Conservation (phyloP, 2,888 invertebrate genomes). For the Nemoura dubitans region DNA sequence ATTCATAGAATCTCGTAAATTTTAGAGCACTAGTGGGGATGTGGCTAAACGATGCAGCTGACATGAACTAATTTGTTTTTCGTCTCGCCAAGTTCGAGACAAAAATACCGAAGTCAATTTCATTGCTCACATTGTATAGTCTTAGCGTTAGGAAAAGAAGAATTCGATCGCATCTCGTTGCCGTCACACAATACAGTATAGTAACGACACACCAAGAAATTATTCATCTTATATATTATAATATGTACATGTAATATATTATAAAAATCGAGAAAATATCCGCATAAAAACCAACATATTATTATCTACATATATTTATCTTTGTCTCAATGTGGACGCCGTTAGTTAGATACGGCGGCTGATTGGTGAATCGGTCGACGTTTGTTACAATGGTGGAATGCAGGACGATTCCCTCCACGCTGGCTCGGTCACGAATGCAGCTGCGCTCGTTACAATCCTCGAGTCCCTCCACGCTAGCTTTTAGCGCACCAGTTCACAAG, state of each 20-base stretch:
- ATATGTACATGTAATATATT: not conserved
- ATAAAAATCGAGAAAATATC: not conserved
- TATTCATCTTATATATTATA: not conserved
- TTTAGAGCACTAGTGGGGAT: not conserved
- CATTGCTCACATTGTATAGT: conserved; percentile 47
- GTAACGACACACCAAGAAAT: conserved; percentile 29
- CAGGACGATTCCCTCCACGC: not conserved
- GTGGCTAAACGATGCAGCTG: not conserved
- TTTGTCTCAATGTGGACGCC: conserved; percentile 22
- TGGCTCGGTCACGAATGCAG: not conserved
- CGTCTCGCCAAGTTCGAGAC: conserved; percentile 29
- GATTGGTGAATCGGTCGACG: not conserved
- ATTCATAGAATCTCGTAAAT: not conserved
- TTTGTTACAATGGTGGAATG: not conserved
- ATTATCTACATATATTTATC: conserved; percentile 33
- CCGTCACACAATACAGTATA: conserved; percentile 7
- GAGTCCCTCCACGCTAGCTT: conserved; percentile 4
- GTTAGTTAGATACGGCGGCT: not conserved
- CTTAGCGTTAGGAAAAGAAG: conserved; percentile 39
- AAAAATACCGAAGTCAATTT: conserved; percentile 48
- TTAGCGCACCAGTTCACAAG: not conserved
- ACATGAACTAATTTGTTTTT: conserved; percentile 19
- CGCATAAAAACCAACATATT: not conserved
- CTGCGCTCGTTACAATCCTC: not conserved
- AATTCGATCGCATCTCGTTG: not conserved